Conservation (phyloP, 1,140 invertebrate species). For the Apocrypta bakeri region DNA sequence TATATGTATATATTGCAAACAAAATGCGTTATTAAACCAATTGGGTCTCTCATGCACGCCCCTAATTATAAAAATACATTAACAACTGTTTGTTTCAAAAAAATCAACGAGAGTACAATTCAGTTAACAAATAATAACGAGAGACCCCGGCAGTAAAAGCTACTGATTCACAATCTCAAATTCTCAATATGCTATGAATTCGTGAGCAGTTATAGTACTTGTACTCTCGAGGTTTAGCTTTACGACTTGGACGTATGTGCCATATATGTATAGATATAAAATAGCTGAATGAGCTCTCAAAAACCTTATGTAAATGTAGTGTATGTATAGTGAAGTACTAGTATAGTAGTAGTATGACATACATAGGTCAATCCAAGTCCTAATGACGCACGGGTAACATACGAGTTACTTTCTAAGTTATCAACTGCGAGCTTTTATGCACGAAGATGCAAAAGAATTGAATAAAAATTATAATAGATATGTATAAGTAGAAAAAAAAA, state of each 20-base stretch:
- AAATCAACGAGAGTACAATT: constrained; percentile 49
- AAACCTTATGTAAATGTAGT: constrained; percentile 33
- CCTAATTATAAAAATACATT: background rate
- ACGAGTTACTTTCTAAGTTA: constrained; percentile 31
- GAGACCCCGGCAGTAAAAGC: background rate
- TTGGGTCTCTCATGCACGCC: constrained; percentile 42
- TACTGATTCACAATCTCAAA: background rate
- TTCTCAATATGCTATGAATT: background rate
- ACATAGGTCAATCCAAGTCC: constrained; percentile 46
- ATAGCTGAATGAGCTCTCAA: constrained; percentile 23
- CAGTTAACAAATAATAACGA: background rate
- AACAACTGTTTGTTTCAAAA: constrained; percentile 3
- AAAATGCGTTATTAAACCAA: constrained; percentile 24
- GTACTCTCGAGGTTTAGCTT: constrained; percentile 44
- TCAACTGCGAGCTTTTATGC: constrained; percentile 42
- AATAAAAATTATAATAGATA: constrained; percentile 19
- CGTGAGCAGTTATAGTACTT: background rate
- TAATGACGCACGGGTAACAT: constrained; percentile 45
- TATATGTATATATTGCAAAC: constrained; percentile 40
- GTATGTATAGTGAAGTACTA: constrained; percentile 8
- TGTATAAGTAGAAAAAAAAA: constrained; percentile 5
- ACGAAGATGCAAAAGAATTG: constrained; percentile 41
- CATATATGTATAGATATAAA: background rate
- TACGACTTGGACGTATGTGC: constrained; percentile 17
- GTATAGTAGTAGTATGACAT: background rate